Base-by-base conservation (phyloP, 2,888 invertebrate genomes). In the Xylota segnis region DNA sequence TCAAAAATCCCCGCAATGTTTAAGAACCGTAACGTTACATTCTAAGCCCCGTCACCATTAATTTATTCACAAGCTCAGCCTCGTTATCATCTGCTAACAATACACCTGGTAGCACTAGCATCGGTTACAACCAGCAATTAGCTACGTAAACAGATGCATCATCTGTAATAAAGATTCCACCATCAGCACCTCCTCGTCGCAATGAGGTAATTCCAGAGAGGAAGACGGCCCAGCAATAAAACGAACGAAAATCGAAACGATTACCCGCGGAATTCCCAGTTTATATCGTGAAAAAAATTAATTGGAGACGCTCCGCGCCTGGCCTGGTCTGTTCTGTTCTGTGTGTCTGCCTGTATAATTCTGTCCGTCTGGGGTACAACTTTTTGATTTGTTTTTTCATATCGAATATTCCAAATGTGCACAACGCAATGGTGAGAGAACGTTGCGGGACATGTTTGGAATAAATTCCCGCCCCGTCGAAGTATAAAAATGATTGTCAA, bases 401-500 rank as follows among this genome's bases (percentile, higher is more conserved):
- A 23, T 78, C 43, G 23, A 83, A 58, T 58, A 59, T 83, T 75
- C 63, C 27, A 52, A 71, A 47, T 71, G 59, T 59, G 71, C n/a
- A 32, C n/a, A 52, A 0, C 32, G 7, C n/a, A 52, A 0, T 18
- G 7, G 27, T 52, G 47, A 32, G 47, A 29, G 40, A 59, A 37
- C 63, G 50, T 79, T 66, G 59, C 27, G 77, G 82, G 71, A 86
- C 86, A 82, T 86, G 86, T 34, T 82, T 50, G 76, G 82, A 82
- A 86, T 86, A 72, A 82, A 77, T 76, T 76, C 59, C 29, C 76
- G 59, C 61, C 76, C 56, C 29, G 47, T 23, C 34, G 32, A 82
- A 61, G 86, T 86, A 86, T 86, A 86, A 82, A 86, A 86, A 40
- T 71, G 86, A 66, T 77, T 86, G 82, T 76, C 86, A 82, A 82